Percentiles rank a stretch among this genome's conserved stretches.
phyloP scores from a whole-genome alignment of 2,113 vertebrate species.

The Pogonocichla stellata region DNA sequence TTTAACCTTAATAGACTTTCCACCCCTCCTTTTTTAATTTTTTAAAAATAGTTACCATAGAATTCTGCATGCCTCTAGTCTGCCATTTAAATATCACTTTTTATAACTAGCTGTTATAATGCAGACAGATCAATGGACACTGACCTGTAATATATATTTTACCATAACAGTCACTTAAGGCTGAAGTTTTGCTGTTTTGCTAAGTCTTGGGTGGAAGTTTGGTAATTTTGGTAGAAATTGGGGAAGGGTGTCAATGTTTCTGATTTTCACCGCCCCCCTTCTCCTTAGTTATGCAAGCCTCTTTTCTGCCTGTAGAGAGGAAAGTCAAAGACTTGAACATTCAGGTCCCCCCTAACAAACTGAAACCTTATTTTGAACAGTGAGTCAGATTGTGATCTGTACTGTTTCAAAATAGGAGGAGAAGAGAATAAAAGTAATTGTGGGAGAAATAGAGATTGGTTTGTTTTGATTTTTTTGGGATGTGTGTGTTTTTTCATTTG shows the following conservation, averaged over 20 bases:
- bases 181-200: background rate
- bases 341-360: background rate
- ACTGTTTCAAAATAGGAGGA: background rate
- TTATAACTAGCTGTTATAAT: background rate
- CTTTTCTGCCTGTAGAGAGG: background rate
- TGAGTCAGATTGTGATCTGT: background rate
- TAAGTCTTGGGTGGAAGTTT: background rate
- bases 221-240: background rate
- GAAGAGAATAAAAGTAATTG: background rate
- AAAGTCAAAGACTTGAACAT: background rate
- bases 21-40: fast-evolving
- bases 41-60: background rate
- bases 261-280: background rate
- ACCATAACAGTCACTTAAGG: background rate
- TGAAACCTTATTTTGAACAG: background rate
- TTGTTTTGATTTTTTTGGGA: background rate
- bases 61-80: background rate
- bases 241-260: background rate
- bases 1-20: background rate
- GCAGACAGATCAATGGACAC: fast-evolving
- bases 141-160: background rate
- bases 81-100: background rate
- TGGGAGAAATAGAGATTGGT: background rate
- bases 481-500: background rate
- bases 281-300: background rate